Evolutionary conservation across 2,888 invertebrate genomes (phyloP).

Genomic region (Lasius fuliginosus): DNA sequence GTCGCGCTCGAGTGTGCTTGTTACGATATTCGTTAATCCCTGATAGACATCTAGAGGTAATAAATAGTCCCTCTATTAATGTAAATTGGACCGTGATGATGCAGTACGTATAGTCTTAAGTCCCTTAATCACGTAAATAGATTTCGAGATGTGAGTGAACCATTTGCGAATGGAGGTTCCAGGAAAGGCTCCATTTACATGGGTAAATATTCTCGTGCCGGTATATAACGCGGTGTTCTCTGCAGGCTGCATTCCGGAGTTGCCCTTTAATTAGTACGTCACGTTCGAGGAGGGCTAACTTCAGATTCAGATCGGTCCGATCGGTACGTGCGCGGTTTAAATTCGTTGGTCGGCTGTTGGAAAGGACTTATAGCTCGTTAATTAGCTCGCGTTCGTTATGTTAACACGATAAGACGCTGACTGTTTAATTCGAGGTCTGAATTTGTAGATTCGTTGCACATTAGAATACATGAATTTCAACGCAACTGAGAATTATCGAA

Average conservation of each 20-base stretch:
- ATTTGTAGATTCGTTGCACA: conserved; percentile 28
- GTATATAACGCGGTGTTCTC: conserved; percentile 58
- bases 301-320: conserved; percentile 77
- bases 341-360: conserved; percentile 66
- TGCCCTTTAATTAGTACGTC: conserved; percentile 80
- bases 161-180: conserved; percentile 57
- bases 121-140: conserved; percentile 66
- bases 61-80: conserved; percentile 55
- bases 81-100: conserved; percentile 60
- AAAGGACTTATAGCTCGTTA: conserved; percentile 78
- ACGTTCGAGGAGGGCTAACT: conserved; percentile 74
- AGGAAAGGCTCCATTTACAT: conserved; percentile 72
- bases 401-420: conserved; percentile 75
- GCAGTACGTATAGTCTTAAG: conserved; percentile 59
- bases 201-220: conserved; percentile 67
- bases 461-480: conserved; percentile 12
- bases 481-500: neutral
- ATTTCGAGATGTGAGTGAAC: conserved; percentile 64
- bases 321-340: conserved; percentile 77
- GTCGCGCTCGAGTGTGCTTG: neutral
- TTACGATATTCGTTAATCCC: conserved; percentile 11
- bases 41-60: conserved; percentile 44
- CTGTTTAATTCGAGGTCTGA: conserved; percentile 41
- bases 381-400: conserved; percentile 78
- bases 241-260: conserved; percentile 71